Percentiles rank a stretch among this genome's conserved stretches.
These are phyloP conservation scores for Plectus sambesii DNA, from an alignment of 1,140 invertebrate genomes.

Conservation along the genomic window DNA sequence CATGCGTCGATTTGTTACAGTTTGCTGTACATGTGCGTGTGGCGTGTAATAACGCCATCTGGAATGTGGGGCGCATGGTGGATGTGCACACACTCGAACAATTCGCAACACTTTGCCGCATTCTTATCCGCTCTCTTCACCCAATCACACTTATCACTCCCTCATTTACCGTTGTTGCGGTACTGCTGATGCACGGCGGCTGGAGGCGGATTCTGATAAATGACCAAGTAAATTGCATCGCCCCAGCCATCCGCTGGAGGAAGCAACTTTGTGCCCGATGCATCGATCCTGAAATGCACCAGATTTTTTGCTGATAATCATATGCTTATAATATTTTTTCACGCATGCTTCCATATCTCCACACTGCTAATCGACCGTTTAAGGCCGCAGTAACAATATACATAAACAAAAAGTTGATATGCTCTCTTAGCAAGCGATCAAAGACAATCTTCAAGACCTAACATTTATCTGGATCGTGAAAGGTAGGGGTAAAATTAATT, in stretches of 20 bases:
- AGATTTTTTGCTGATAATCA: not conserved
- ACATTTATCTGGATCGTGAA: too few species aligned
- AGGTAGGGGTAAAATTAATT: not conserved
- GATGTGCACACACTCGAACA: slow-evolving; percentile 1
- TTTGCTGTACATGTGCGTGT: not conserved
- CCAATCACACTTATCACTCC: slow-evolving; percentile 12
- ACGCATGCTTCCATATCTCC: slow-evolving; percentile 4
- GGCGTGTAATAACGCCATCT: too few species aligned
- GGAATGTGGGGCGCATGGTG: too few species aligned
- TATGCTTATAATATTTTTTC: not conserved
- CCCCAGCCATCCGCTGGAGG: slow-evolving; percentile 35
- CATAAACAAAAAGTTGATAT: slow-evolving; percentile 4
- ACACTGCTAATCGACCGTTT: not conserved
- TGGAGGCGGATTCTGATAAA: slow-evolving; percentile 18
- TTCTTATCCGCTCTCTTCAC: not conserved
- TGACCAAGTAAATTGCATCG: slow-evolving; percentile 34
- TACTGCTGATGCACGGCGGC: slow-evolving; percentile 9
- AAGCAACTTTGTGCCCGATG: slow-evolving; percentile 30
- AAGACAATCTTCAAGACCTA: too few species aligned
- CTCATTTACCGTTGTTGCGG: slow-evolving; percentile 6
- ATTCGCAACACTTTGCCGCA: not conserved
- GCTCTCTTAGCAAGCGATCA: too few species aligned
- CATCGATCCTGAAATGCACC: slow-evolving; percentile 31
- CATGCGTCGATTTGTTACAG: slow-evolving; percentile 10
- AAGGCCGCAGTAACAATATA: not conserved